Evolutionary conservation across 2,797 vertebrate genomes (phyloP).

Genomic region (Ambastaia sidthimunki): DNA sequence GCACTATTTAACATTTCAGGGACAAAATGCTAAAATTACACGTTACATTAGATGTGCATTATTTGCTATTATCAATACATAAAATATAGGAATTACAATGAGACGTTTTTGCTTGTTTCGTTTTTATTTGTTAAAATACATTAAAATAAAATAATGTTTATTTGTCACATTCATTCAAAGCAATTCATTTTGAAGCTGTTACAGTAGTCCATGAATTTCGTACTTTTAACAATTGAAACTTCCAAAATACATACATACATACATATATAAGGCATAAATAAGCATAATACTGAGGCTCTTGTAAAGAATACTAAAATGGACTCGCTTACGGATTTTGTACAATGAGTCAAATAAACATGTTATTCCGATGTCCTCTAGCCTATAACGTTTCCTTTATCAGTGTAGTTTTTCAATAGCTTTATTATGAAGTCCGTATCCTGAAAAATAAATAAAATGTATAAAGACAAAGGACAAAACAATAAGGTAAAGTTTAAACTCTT

Average conservation of each 20-base stretch:
- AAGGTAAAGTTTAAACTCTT: not conserved
- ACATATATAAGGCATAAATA: not conserved
- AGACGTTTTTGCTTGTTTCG: not conserved
- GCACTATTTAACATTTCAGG: not conserved
- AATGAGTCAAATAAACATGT: conserved; percentile 10
- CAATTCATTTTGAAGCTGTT: not conserved
- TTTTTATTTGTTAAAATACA: conserved; percentile 1
- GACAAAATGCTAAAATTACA: not conserved
- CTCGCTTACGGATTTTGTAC: not conserved
- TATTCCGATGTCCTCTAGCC: not conserved
- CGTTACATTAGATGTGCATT: not conserved
- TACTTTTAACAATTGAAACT: not conserved
- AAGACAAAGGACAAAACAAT: no score
- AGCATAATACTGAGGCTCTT: not conserved
- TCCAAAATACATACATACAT: not conserved
- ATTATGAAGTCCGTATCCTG: conserved; percentile 52
- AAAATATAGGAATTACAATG: not conserved
- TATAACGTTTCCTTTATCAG: conserved; percentile 34
- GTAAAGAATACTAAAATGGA: not conserved
- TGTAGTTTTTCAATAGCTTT: conserved; percentile 57
- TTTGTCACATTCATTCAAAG: not conserved
- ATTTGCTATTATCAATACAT: not conserved
- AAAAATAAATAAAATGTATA: conserved; percentile 3
- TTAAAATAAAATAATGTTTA: not conserved
- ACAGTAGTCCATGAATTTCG: not conserved